Evolutionary conservation across 1,140 invertebrate genomes (phyloP).

Genomic region (Zaprionus tsacasi): DNA sequence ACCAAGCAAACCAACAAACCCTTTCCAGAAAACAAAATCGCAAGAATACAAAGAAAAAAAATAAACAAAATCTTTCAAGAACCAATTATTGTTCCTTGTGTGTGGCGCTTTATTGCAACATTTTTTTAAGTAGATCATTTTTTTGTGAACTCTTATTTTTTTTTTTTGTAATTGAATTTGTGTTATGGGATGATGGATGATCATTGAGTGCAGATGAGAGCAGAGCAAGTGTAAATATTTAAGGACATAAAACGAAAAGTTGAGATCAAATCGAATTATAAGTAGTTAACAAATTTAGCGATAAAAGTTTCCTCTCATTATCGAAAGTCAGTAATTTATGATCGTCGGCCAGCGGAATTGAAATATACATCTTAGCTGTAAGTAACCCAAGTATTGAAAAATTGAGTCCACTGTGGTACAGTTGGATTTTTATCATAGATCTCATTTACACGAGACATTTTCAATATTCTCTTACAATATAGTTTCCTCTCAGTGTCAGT

Average conservation of each 20-base stretch:
- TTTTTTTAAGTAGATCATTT: conserved; percentile 38
- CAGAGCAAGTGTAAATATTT: conserved; percentile 59
- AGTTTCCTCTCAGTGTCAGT: not conserved
- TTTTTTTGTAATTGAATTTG: conserved; percentile 17
- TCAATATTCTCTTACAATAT: not conserved
- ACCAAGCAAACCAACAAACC: conserved; percentile 61
- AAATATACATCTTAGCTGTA: conserved; percentile 30
- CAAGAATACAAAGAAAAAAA: conserved; percentile 39
- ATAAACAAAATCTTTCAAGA: conserved; percentile 74
- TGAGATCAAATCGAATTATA: conserved; percentile 29
- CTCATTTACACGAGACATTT: conserved; percentile 6
- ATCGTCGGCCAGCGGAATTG: conserved; percentile 29
- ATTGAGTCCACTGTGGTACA: conserved; percentile 2
- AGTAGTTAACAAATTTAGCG: conserved; percentile 4
- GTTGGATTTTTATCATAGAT: not conserved
- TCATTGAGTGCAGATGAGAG: conserved; percentile 70
- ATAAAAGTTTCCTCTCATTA: conserved; percentile 8
- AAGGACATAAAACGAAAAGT: conserved; percentile 27
- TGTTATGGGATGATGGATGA: conserved; percentile 65
- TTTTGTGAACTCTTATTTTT: conserved; percentile 5
- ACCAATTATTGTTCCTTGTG: conserved; percentile 66
- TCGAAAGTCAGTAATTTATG: conserved; percentile 60
- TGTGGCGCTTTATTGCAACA: conserved; percentile 60
- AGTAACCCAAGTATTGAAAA: conserved; percentile 18
- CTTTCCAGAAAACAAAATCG: conserved; percentile 67